phyloP scores from a whole-genome alignment of 2,113 vertebrate genomes.

The Oenanthe melanoleuca region DNA sequence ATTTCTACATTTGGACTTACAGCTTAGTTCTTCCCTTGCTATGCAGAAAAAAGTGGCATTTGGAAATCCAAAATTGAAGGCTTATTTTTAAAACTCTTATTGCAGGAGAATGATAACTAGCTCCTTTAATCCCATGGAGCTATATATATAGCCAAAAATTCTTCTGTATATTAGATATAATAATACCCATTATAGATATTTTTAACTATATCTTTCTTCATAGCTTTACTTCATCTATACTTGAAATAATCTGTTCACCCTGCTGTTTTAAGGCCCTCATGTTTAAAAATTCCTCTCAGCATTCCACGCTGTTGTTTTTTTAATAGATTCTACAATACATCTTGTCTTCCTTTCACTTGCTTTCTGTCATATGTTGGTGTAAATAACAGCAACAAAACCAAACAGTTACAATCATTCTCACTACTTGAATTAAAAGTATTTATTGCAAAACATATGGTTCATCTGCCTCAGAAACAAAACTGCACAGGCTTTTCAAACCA shows the following conservation, averaged over 20 bases:
- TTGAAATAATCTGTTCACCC: neutral
- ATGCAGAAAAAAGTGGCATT: neutral
- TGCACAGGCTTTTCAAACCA: neutral
- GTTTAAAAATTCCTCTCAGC: neutral
- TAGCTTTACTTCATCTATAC: neutral
- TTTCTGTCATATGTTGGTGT: neutral
- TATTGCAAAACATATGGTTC: constrained; percentile 8
- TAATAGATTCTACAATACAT: neutral
- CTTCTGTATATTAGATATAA: neutral
- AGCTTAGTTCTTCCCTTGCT: neutral
- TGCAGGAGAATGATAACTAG: neutral
- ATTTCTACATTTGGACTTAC: neutral
- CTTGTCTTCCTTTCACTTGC: neutral
- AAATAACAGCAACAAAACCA: neutral
- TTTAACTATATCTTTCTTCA: neutral
- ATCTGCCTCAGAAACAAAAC: constrained; percentile 27
- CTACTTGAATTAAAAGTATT: constrained; percentile 29
- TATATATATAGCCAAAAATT: neutral
- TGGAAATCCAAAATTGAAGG: neutral
- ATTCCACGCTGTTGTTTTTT: neutral
- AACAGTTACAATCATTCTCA: neutral
- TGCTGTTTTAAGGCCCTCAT: neutral
- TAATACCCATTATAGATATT: neutral
- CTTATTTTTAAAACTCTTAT: neutral
- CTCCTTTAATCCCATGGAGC: neutral